Conservation (phyloP, 2,888 invertebrate species). For the Calephelis perditalis region DNA sequence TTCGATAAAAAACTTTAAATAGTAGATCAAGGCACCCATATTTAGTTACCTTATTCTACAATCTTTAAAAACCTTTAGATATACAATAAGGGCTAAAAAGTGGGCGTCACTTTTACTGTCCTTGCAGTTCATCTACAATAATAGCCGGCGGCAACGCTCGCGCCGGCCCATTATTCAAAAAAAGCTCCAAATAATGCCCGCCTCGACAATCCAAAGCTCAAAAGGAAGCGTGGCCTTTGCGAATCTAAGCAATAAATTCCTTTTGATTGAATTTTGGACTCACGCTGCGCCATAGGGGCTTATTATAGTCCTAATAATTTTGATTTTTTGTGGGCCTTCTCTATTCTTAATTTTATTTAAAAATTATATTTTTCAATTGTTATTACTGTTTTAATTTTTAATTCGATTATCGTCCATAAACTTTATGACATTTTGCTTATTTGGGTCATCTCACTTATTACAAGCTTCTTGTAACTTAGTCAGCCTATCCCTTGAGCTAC, state of each 20-base stretch:
- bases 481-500: too few relatives aligned
- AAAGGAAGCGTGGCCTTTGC: slow-evolving; percentile 68
- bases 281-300: slow-evolving; percentile 75
- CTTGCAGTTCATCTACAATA: slow-evolving; percentile 55
- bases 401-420: too few relatives aligned
- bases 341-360: slow-evolving; percentile 10
- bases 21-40: slow-evolving; percentile 16
- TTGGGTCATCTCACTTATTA: too few relatives aligned
- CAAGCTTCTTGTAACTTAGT: too few relatives aligned
- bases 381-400: background rate
- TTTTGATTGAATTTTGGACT: slow-evolving; percentile 75
- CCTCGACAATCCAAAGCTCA: slow-evolving; percentile 53
- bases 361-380: slow-evolving; percentile 5
- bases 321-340: slow-evolving; percentile 37
- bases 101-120: slow-evolving; percentile 73
- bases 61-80: slow-evolving; percentile 71
- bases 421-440: too few relatives aligned
- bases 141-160: slow-evolving; percentile 58
- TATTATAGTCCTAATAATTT: slow-evolving; percentile 68
- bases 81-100: slow-evolving; percentile 69
- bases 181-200: slow-evolving; percentile 44
- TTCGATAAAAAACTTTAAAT: too few relatives aligned
- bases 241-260: slow-evolving; percentile 74
- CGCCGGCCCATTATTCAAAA: slow-evolving; percentile 59
- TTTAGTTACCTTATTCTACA: slow-evolving; percentile 52